phyloP scores from a whole-genome alignment of 2,888 invertebrate genomes.

The Blastobasis adustella region DNA sequence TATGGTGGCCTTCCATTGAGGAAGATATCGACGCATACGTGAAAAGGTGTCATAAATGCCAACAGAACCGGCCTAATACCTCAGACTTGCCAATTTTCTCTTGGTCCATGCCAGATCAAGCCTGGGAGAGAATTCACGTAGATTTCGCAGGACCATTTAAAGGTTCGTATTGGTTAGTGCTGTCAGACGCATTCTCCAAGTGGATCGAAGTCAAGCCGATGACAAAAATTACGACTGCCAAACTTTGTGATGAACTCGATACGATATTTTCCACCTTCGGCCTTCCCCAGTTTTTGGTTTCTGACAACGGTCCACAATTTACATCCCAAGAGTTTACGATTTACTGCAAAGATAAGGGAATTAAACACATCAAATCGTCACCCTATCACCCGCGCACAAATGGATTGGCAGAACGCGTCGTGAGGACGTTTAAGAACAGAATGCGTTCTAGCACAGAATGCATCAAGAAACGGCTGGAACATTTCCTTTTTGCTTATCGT shows the following conservation, averaged over 20 bases:
- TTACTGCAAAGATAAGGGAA: neutral
- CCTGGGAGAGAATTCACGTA: constrained; percentile 1
- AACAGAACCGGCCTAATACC: neutral
- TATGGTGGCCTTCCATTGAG: constrained; percentile 7
- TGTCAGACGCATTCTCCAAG: constrained; percentile 1
- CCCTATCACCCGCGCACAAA: neutral
- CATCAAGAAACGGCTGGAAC: neutral
- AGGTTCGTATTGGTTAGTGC: neutral
- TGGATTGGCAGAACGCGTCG: neutral
- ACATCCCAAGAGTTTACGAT: neutral
- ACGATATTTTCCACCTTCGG: neutral
- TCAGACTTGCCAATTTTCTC: constrained; percentile 1
- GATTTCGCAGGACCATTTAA: constrained; percentile 2
- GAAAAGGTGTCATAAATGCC: neutral
- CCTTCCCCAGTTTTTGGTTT: neutral
- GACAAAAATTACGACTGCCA: neutral
- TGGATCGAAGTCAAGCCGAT: neutral
- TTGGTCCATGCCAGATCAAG: constrained; percentile 1
- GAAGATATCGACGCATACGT: neutral
- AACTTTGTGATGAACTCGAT: neutral
- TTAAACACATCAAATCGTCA: neutral
- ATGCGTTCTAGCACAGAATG: neutral
- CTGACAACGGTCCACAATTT: constrained; percentile 1
- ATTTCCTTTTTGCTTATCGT: constrained; percentile 3
- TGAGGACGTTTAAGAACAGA: constrained; percentile 3